Percentiles rank a stretch among this genome's conserved stretches.
phyloP scores from a whole-genome alignment of 2,797 vertebrate genomes.

The Gastrophryne carolinensis region DNA sequence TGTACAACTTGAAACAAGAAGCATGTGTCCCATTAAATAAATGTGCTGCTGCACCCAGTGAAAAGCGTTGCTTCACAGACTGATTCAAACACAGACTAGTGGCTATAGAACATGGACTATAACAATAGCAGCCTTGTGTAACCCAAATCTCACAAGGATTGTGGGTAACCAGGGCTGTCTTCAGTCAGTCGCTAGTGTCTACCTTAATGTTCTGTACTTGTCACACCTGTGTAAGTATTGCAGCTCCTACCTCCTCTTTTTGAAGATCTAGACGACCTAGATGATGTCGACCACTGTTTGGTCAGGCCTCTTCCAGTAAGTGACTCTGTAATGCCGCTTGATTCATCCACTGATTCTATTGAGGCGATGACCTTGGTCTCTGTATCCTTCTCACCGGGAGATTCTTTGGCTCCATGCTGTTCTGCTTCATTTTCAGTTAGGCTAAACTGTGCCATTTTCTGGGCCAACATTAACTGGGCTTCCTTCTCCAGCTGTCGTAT shows the following conservation, averaged over 20 bases:
- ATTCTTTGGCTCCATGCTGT: conserved; percentile 64
- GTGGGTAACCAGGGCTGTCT: no score
- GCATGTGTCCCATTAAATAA: no score
- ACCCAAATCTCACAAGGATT: no score
- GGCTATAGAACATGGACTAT: no score
- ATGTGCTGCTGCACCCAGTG: no score
- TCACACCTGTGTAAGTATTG: no score
- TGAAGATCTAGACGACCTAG: conserved; percentile 90
- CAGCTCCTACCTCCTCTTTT: conserved; percentile 87
- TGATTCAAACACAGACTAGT: no score
- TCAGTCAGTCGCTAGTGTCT: no score
- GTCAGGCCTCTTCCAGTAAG: conserved; percentile 82
- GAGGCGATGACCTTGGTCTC: conserved; percentile 64
- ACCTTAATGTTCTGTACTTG: no score
- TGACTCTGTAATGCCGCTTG: conserved; percentile 64
- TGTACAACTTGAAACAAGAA: no score
- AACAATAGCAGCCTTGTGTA: no score
- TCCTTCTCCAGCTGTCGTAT: conserved; percentile 93
- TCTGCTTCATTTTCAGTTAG: conserved; percentile 72
- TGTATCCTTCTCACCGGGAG: conserved; percentile 67
- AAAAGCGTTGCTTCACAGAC: no score
- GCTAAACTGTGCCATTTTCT: conserved; percentile 96
- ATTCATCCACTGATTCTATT: conserved; percentile 69
- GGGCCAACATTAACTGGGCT: conserved; percentile 89
- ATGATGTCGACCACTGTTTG: conserved; percentile 97